Percentiles rank a stretch among this genome's conserved stretches.
These are phyloP conservation scores for Slavum lentiscoides DNA, from an alignment of 2,888 invertebrate genomes.

Conservation along the genomic window DNA sequence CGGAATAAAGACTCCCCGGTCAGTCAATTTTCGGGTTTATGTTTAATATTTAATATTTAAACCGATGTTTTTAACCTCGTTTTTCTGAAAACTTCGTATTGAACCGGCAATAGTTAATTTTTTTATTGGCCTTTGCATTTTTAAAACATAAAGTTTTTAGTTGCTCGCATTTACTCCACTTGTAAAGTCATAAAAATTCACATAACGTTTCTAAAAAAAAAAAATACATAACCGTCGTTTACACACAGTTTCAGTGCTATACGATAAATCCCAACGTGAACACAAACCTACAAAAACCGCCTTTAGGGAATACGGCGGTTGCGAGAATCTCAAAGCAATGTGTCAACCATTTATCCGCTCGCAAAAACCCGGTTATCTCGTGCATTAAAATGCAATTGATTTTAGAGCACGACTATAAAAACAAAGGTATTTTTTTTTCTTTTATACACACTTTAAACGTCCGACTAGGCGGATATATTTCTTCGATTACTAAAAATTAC, in stretches of 20 bases:
- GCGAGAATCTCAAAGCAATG: not conserved
- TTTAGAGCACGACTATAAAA: constrained; percentile 3
- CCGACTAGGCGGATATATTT: not conserved
- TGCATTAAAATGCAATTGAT: constrained; percentile 15
- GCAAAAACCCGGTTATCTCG: not conserved
- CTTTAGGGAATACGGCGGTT: not conserved
- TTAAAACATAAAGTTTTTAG: too few species aligned
- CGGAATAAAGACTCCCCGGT: too few species aligned
- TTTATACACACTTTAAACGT: not conserved
- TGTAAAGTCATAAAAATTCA: too few species aligned
- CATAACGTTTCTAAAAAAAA: too few species aligned
- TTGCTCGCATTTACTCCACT: too few species aligned
- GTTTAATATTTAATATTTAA: too few species aligned
- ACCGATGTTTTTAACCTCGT: too few species aligned
- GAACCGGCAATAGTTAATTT: too few species aligned
- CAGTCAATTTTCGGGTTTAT: too few species aligned
- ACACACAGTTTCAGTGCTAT: not conserved
- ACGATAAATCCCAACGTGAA: not conserved
- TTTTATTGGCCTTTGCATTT: too few species aligned
- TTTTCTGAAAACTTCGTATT: too few species aligned
- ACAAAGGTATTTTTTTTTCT: constrained; percentile 3
- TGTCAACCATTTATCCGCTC: constrained; percentile 3
- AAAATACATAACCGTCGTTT: not conserved
- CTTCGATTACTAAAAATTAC: not conserved
- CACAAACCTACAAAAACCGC: not conserved